Base-by-base conservation (phyloP, 2,797 vertebrate species). In the Pygocentrus nattereri region DNA sequence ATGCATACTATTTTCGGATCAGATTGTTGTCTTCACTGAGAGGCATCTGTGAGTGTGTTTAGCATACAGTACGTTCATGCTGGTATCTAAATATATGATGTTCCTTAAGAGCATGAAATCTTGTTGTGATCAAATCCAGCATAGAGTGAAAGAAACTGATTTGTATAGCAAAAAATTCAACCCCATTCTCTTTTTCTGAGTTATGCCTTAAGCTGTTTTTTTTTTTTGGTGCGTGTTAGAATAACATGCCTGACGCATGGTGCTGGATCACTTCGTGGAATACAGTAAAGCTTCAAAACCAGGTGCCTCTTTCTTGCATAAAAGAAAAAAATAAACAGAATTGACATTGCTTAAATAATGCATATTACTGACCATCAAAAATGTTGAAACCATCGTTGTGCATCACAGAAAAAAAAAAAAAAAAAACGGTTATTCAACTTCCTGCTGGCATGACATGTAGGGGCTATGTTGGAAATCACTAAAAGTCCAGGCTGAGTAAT, bases 11-110 rank as follows among this genome's bases (percentile, higher is more conserved):
- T 52, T 61, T 64, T 85, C 27, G 61, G 65, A 78, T 78, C 41
- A n/a, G 71, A 83, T 59, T 81, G 82, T 68, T 78, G 13, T 76
- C 65, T 88, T 90, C 87, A 77, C 77, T 82, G 67, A 87, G 72
- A 69, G 83, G 84, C 62, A 56, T 67, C 68, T 82, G 85, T 41
- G 54, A 61, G 75, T 10, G 41, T 34, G 5, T 41, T 27, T 70
- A 80, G 21, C 78, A 19, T 41, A 78, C 74, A 41, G 79, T 84
- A 44, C 76, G 64, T 74, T 54, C 70, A 67, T 80, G 68, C 59
- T 72, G 73, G 41, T 31, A 7, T 76, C 30, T 71, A 49, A 23
- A 31, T 52, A 65, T 61, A 16, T 50, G 21, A 34, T 27, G 10
- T 62, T 16, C n/a, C 30, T 27, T 50, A n/a, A 52, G 3, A 76